Evolutionary conservation across 1,140 invertebrate species (phyloP).

Genomic region (Ostrea edulis): DNA sequence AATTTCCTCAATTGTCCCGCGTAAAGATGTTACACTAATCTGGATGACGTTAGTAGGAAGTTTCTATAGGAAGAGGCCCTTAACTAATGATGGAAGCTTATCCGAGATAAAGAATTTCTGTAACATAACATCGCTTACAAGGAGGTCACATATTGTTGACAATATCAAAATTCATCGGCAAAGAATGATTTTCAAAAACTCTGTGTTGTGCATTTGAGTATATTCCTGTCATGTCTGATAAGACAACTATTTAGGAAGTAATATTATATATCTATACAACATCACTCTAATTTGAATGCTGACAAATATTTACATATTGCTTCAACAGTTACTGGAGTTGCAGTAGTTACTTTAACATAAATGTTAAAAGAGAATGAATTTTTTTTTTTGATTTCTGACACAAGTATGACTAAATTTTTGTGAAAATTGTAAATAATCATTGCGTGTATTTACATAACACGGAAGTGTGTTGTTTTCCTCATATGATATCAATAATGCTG

Average conservation of each 20-base stretch:
- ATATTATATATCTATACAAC: too few relatives aligned
- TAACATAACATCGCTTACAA: neutral
- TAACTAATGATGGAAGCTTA: neutral
- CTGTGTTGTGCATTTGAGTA: neutral
- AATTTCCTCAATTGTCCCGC: neutral
- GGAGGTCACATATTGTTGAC: neutral
- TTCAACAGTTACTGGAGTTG: too few relatives aligned
- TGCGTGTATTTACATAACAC: too few relatives aligned
- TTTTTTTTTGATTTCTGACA: too few relatives aligned
- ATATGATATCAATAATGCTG: too few relatives aligned
- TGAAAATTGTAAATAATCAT: too few relatives aligned
- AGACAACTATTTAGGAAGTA: neutral
- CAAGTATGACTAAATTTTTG: too few relatives aligned
- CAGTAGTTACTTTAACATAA: too few relatives aligned
- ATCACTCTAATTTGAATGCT: too few relatives aligned
- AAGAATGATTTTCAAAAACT: neutral
- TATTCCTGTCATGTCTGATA: neutral
- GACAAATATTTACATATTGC: too few relatives aligned
- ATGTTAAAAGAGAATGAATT: too few relatives aligned
- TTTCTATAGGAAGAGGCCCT: neutral
- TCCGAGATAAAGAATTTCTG: slow-evolving; percentile 15
- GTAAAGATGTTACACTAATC: neutral
- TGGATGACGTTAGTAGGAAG: neutral
- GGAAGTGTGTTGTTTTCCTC: too few relatives aligned
- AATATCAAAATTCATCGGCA: neutral